phyloP scores from a whole-genome alignment of 2,888 invertebrate genomes.

The Mesochorus sp. region DNA sequence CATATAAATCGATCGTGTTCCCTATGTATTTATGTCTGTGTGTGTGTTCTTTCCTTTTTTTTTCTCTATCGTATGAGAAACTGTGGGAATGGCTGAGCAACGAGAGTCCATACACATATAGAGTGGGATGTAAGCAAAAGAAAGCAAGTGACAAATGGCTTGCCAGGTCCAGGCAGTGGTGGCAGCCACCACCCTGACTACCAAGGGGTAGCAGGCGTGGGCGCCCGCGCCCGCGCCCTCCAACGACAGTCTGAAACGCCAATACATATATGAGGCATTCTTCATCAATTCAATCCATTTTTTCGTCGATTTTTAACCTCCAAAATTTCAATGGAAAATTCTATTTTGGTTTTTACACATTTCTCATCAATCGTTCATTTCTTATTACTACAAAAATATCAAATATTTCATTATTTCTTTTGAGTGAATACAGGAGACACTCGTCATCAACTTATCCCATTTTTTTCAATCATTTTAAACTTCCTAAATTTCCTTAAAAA shows the following conservation, averaged over 20 bases:
- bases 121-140: slow-evolving; percentile 33
- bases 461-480: no score
- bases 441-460: no score
- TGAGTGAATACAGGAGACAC: no score
- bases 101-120: slow-evolving; percentile 7
- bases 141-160: slow-evolving; percentile 74
- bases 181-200: slow-evolving; percentile 56
- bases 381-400: no score
- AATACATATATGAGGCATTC: slow-evolving; percentile 5
- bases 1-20: slow-evolving; percentile 71
- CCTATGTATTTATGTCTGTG: no score
- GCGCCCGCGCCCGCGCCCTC: slow-evolving; percentile 28
- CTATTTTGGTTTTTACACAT: no score
- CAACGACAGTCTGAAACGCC: slow-evolving; percentile 26
- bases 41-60: slow-evolving; percentile 63
- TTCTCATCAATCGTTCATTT: no score
- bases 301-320: no score
- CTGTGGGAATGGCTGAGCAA: slow-evolving; percentile 55
- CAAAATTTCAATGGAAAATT: no score
- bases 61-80: slow-evolving; percentile 67
- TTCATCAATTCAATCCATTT: no score
- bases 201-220: slow-evolving; percentile 31
- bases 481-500: no score
- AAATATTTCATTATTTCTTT: no score
- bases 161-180: slow-evolving; percentile 75